A percentile compares a stretch with the other conserved stretches of the same genome.
These are phyloP conservation scores for Fissipunctia ypsillon DNA, from an alignment of 2,888 invertebrate genomes.

Conservation along the genomic window DNA sequence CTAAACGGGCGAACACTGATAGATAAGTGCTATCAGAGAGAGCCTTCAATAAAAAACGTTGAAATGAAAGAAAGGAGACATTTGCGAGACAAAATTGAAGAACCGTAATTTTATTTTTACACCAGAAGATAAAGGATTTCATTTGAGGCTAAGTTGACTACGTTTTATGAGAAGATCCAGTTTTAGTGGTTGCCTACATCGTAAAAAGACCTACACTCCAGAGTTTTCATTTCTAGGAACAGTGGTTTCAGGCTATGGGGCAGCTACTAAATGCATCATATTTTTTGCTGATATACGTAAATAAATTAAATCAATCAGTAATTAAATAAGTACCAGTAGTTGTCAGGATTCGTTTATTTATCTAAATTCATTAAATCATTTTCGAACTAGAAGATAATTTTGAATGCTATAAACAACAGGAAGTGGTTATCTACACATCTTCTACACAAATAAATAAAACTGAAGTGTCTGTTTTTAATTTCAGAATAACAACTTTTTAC, in stretches of 20 bases:
- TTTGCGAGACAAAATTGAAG: constrained; percentile 14
- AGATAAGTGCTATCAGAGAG: neutral
- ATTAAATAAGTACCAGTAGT: neutral
- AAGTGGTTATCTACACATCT: too few relatives aligned
- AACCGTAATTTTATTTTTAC: constrained; percentile 41
- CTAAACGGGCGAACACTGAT: neutral
- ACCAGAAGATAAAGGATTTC: constrained; percentile 35
- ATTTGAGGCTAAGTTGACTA: constrained; percentile 37
- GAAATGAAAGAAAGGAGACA: neutral
- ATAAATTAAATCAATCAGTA: too few relatives aligned
- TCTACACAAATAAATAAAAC: too few relatives aligned
- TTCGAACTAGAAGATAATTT: neutral
- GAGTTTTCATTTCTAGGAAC: constrained; percentile 35
- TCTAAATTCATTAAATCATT: neutral
- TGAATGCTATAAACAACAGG: neutral
- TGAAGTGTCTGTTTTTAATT: too few relatives aligned
- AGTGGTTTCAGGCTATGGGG: neutral
- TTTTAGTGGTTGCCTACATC: constrained; percentile 40
- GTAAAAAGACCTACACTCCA: constrained; percentile 19
- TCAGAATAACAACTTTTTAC: too few relatives aligned
- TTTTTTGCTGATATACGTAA: neutral
- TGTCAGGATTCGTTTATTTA: neutral
- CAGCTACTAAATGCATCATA: neutral
- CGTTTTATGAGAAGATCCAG: constrained; percentile 30
- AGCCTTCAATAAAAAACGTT: neutral